Base-by-base conservation (phyloP, 2,888 invertebrate genomes). In the Parapristionchus giblindavisi region DNA sequence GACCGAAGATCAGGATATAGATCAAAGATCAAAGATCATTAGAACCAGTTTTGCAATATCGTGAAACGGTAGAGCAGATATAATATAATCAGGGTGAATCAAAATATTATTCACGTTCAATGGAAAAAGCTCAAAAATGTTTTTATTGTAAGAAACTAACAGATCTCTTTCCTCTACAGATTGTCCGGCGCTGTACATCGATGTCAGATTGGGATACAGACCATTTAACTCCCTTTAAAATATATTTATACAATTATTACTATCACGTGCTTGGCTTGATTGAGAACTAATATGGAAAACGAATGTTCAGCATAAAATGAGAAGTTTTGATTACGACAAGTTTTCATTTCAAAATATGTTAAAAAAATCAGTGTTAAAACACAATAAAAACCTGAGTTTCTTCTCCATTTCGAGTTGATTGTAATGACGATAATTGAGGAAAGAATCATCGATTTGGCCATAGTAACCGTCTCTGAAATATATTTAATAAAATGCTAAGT, bases 161-260 rank as follows among this genome's bases (percentile, higher is more conserved):
- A 99, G 90, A 72, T 96, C 93, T 78, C 94, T 90, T 0, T 92
- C 92, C 88, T 94, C 90, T 8, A 96, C 94, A 60, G 95, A 94
- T 88, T 93, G 92, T 0, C 99, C 98, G 81, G 96, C 92, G 80
- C 87, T 87, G 81, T 89, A 88, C 58, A 89, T 76, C 27, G 86
- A 79, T 2, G 89, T 88, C 52, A 89, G 80, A 71, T 85, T 76
- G 0, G 89, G 89, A 75, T 85, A 89, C 21, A 78, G 75, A 27
- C 51, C 24, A 29, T 77, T 76, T 24, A 84, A 75, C 5, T 76
- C 63, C 79, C 84, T 61, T 34, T 77, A 77, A 11, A 21, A 52
- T 17, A 24, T 24, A 56, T 11, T 17, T 58, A 24, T 21, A 27
- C 24, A 17, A 11, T n/a, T n/a, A n/a, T n/a, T n/a, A n/a, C n/a